Evolutionary conservation across 2,113 vertebrate species (phyloP).

Genomic region (Peromyscus maniculatus): DNA sequence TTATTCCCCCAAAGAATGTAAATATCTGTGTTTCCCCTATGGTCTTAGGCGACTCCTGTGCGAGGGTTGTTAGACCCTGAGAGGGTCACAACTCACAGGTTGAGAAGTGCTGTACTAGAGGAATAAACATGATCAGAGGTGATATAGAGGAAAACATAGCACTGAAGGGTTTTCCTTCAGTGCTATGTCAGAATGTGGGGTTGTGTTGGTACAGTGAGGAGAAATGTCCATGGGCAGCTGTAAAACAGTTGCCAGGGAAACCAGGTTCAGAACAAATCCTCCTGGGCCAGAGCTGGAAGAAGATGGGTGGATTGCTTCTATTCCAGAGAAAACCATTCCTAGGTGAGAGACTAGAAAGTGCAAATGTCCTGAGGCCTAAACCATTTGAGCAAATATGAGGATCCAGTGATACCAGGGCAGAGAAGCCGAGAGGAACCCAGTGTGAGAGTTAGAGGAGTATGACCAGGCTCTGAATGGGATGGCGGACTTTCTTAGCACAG

Average conservation of each 20-base stretch:
- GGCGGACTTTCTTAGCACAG: fast-evolving
- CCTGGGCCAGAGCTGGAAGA: neutral
- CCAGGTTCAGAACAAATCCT: neutral
- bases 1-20: conserved; percentile 56
- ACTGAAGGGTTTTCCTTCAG: neutral
- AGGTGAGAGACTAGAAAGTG: neutral
- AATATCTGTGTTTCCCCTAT: neutral
- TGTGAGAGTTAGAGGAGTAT: neutral
- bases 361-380: neutral
- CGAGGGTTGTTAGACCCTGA: neutral
- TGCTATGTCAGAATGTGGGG: neutral
- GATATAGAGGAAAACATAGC: neutral
- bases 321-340: neutral
- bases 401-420: neutral
- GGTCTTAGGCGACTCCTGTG: neutral
- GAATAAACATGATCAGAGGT: neutral
- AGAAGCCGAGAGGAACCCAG: fast-evolving
- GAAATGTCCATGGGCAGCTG: neutral
- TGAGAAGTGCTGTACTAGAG: neutral
- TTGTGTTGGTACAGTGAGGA: neutral
- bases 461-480: neutral
- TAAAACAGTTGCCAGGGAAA: neutral
- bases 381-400: neutral
- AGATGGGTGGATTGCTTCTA: neutral
- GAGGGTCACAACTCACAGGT: neutral